Evolutionary conservation across 2,888 invertebrate genomes (phyloP).

Genomic region (Harpalus rufipes): DNA sequence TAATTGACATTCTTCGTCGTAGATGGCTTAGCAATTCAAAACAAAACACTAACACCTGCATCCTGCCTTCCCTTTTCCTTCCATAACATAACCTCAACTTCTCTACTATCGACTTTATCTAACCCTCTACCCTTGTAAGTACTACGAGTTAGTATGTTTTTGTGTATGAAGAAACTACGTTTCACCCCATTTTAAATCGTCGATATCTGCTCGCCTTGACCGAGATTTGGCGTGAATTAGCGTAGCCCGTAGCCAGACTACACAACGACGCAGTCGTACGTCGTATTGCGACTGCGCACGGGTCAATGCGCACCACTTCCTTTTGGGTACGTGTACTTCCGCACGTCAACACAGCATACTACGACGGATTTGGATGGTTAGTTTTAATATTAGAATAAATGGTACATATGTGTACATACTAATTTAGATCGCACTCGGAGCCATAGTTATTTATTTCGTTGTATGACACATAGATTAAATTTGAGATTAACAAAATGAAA

Average conservation of each 20-base stretch:
- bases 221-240: slow-evolving; percentile 39
- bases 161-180: slow-evolving; percentile 29
- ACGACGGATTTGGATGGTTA: not conserved
- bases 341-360: not conserved
- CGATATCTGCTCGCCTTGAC: slow-evolving; percentile 38
- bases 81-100: not conserved
- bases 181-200: slow-evolving; percentile 34
- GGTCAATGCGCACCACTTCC: slow-evolving; percentile 48
- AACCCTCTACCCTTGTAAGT: not conserved
- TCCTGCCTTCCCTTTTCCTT: not conserved
- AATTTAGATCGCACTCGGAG: not conserved
- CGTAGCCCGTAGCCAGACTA: slow-evolving; percentile 3
- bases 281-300: not conserved
- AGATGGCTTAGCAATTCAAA: not conserved
- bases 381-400: too few relatives aligned
- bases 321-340: not conserved
- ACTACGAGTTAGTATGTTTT: not conserved
- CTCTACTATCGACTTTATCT: not conserved
- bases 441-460: too few relatives aligned
- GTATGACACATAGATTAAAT: too few relatives aligned
- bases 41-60: not conserved
- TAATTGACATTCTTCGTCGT: too few relatives aligned
- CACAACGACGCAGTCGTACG: not conserved
- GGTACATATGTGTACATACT: not conserved
- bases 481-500: too few relatives aligned